These are phyloP conservation scores for Peromyscus melanophrys DNA, from an alignment of 2,797 vertebrate species.

Conservation along the genomic window DNA sequence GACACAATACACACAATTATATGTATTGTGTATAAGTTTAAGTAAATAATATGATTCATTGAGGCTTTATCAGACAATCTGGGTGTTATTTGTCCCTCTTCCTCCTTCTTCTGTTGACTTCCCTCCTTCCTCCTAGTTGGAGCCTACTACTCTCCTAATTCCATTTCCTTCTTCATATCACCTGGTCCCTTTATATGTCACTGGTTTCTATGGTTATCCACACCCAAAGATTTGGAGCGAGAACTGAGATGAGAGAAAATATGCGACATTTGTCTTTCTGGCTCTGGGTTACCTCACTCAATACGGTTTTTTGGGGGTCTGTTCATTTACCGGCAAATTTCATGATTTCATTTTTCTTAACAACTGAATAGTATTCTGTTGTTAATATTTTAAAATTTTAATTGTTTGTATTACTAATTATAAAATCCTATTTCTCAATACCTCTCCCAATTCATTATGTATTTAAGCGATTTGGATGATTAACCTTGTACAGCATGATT, in stretches of 20 bases:
- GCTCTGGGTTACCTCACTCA: not conserved
- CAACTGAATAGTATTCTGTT: not conserved
- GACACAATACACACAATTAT: not conserved
- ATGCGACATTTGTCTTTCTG: not conserved
- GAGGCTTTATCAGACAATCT: not conserved
- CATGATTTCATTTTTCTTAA: not conserved
- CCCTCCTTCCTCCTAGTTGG: not conserved
- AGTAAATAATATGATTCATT: not conserved
- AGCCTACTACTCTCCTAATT: not conserved
- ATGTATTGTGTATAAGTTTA: not conserved
- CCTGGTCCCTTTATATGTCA: not conserved
- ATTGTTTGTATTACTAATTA: constrained; percentile 40
- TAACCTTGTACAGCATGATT: not conserved
- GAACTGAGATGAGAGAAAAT: not conserved
- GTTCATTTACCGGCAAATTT: not conserved
- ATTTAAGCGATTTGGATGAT: constrained; percentile 35
- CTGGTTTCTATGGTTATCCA: not conserved
- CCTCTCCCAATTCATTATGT: not conserved
- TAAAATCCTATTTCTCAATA: constrained; percentile 36
- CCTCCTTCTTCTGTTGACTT: not conserved
- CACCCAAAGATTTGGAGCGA: not conserved
- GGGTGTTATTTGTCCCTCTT: not conserved
- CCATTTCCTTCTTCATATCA: not conserved
- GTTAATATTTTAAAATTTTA: not conserved
- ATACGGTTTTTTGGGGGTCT: not conserved